Evolutionary conservation across 2,113 vertebrate genomes (phyloP), one percentile per base, ranked within the genome.

Genomic region (Donacobius atricapilla): DNA sequence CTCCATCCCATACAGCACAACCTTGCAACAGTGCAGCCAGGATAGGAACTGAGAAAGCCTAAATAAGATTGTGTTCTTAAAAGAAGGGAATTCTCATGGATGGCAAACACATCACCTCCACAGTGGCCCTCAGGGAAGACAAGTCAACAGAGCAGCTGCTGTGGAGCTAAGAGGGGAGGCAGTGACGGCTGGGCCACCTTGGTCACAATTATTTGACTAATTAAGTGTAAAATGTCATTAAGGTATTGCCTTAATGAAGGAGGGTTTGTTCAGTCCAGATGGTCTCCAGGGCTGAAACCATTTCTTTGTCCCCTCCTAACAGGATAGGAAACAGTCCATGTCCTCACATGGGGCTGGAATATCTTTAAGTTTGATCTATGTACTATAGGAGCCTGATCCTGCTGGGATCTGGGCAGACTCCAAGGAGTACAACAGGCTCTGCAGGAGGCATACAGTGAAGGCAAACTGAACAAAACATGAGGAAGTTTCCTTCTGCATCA

Each of bases 261-360:
- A 85, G 28, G 11, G 5, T 65, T 77, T 83, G 42, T 57, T 61
- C 82, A 90, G 57, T 33, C 64, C 90, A 83, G 71, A 24, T 0
- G 1, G 28, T 63, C 50, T 83, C 45, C 39, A 30, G 88, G 77
- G 73, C 5, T 71, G 37, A 70, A 88, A 44, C 16, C 33, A 37
- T 0, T 0, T 31, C 68, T 86, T 45, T 6, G 2, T 69, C 21
- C 33, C 51, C 54, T 83, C 37, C 3, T 37, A 60, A 57, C 7
- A 83, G n/a, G 35, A 64, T 3, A 44, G 33, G n/a, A 92, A 66
- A 72, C 54, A 72, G 35, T 31, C 65, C 50, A 15, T 18, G 28
- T 60, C 53, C 83, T 88, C 44, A 8, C n/a, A 60, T 6, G 40
- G 35, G 31, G 61, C 27, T 30, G 50, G 22, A 71, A 12, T 31